phyloP scores from a whole-genome alignment of 2,113 vertebrate genomes.

The Anser brachyrhynchus region DNA sequence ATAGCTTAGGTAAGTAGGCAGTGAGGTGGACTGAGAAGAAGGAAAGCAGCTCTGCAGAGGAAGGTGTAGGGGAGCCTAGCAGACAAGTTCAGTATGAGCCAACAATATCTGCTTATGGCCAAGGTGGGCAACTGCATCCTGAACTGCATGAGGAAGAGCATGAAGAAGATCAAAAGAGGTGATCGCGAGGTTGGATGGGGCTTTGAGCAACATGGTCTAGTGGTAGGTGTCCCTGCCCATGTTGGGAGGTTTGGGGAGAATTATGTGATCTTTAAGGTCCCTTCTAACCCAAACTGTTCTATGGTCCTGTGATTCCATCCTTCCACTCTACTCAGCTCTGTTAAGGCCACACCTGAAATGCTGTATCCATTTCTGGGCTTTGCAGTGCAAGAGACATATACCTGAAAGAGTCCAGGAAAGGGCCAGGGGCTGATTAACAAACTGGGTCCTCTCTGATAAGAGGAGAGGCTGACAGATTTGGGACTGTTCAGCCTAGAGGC shows the following conservation, averaged over 20 bases:
- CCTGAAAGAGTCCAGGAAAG: not conserved
- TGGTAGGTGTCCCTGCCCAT: no score
- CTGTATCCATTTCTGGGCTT: not conserved
- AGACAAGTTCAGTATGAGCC: not conserved
- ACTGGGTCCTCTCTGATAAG: not conserved
- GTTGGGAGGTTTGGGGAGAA: no score
- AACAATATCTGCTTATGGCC: not conserved
- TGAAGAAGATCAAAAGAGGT: not conserved
- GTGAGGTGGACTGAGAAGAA: not conserved
- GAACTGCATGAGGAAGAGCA: not conserved
- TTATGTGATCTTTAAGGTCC: no score
- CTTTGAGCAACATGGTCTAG: no score
- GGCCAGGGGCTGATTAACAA: not conserved
- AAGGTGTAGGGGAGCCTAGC: not conserved
- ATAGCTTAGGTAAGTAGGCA: not conserved
- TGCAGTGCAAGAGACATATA: not conserved
- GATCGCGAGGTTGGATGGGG: no score
- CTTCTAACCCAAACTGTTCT: no score
- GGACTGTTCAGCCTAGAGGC: not conserved
- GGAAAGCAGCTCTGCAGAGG: not conserved
- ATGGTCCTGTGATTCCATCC: not conserved
- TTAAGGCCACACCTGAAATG: not conserved
- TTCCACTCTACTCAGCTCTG: not conserved
- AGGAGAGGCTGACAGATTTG: not conserved
- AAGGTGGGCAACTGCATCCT: not conserved